phyloP scores from a whole-genome alignment of 2,797 vertebrate genomes.

The Falco biarmicus region DNA sequence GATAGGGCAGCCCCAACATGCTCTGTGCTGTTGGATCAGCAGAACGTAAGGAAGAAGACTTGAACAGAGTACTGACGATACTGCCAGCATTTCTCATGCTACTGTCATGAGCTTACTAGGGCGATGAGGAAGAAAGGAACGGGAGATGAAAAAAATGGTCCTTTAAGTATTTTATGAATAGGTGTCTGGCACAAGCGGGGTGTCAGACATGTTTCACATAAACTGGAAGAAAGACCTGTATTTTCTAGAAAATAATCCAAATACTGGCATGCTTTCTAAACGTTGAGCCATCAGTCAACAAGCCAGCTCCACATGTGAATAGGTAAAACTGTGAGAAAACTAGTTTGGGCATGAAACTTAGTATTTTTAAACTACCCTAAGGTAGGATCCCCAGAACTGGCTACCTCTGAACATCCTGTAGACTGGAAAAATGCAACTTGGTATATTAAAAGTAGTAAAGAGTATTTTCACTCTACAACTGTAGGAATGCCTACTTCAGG shows the following conservation, averaged over 20 bases:
- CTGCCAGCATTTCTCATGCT: neutral
- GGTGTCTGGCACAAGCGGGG: neutral
- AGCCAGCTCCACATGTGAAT: neutral
- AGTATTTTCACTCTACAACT: neutral
- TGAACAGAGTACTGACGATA: neutral
- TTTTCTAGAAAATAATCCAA: neutral
- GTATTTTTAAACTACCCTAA: neutral
- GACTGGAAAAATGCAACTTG: neutral
- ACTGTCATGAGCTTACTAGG: neutral
- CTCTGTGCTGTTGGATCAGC: neutral
- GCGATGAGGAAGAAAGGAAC: neutral
- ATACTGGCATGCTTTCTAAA: neutral
- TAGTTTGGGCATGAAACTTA: accelerated
- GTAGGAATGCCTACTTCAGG: neutral
- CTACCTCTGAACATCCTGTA: neutral
- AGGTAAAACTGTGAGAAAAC: neutral
- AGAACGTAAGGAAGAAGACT: neutral
- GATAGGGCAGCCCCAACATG: neutral
- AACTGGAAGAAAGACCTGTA: neutral
- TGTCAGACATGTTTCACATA: neutral
- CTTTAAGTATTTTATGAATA: neutral
- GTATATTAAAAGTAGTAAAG: neutral
- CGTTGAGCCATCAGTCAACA: neutral
- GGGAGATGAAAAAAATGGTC: neutral
- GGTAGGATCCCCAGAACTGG: neutral